Base-by-base conservation (phyloP, 2,797 vertebrate genomes). In the Microctenopoma lineatum region DNA sequence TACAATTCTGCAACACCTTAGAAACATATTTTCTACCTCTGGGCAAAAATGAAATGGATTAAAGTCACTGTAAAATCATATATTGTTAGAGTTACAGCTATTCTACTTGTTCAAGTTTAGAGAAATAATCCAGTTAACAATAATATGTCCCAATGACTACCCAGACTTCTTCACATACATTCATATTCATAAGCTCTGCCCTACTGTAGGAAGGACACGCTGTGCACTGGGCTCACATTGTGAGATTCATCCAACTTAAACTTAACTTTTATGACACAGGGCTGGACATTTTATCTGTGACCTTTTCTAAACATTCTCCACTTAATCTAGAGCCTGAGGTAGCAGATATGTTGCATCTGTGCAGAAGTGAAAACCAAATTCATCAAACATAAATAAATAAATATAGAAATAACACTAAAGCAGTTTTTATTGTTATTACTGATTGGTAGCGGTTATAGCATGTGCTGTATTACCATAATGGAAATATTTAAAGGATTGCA, bases 401-500 rank as follows among this genome's bases (percentile, higher is more conserved):
- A 60, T 16, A 21, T 21, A 21, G 21, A n/a, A 42, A 45, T 39
- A 45, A 57, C 59, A 52, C 16, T 2, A 27, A 44, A 5, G 7
- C 12, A 8, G 4, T 39, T 0, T 16, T 47, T 8, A 72, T 39
- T 39, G 18, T 21, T 14, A 16, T 21, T 14, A 16, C 32, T n/a
- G 38, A 16, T 62, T 29, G 21, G 21, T 21, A 54, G n/a, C 59
- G 11, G 13, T 41, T 6, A 1, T 45, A 42, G n/a, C 34, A 11
- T 50, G 26, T 4, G 41, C 12, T 70, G 46, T 34, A 41, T 53
- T 10, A 7, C 69, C 26, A 48, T 1, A 34, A 11, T n/a, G 21
- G 18, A 18, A 41, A 48, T 27, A 66, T 61, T 55, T 26, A 56
- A 59, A 57, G 9, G 32, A 73, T 60, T 51, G 25, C 16, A 57